A percentile compares a stretch with the other conserved stretches of the same genome.
Conservation (phyloP, 35 echinoderm and acorn worm species). For the Holothuria glaberrima region DNA sequence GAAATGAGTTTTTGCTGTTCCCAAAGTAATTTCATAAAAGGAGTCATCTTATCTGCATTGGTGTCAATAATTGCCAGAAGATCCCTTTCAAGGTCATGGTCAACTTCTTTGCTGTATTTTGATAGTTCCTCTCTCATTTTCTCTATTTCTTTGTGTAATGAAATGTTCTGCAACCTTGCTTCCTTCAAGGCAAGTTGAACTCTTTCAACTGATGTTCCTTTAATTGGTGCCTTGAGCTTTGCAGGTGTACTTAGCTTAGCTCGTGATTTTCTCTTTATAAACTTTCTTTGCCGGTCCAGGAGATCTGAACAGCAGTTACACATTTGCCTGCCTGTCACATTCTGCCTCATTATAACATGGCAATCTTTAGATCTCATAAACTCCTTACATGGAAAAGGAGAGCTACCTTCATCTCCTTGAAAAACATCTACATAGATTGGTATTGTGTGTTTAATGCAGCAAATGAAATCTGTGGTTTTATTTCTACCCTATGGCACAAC, state of each 20-base stretch:
- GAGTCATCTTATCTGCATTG: slow-evolving; percentile 9
- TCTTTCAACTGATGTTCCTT: slow-evolving; percentile 25
- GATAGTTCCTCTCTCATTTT: slow-evolving; percentile 4
- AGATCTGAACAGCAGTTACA: slow-evolving; percentile 7
- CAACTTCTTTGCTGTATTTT: slow-evolving; percentile 27
- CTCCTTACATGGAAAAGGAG: slow-evolving; percentile 27
- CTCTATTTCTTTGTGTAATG: neutral
- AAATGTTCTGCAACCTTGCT: slow-evolving; percentile 22
- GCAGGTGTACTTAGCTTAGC: neutral
- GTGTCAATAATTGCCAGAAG: slow-evolving; percentile 27
- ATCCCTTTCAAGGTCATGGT: slow-evolving; percentile 7
- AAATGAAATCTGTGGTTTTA: neutral
- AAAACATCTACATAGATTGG: slow-evolving; percentile 15
- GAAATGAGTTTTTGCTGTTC: slow-evolving; percentile 21
- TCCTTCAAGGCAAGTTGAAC: slow-evolving; percentile 20
- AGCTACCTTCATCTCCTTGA: slow-evolving; percentile 17
- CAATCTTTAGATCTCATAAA: neutral
- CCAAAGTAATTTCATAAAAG: slow-evolving; percentile 27
- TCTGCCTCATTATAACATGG: slow-evolving; percentile 13
- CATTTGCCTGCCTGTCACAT: neutral
- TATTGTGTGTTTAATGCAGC: neutral
- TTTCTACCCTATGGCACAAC: neutral
- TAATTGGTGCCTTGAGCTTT: slow-evolving; percentile 15
- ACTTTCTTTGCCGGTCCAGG: neutral
- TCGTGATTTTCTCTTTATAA: slow-evolving; percentile 5